A percentile compares a stretch with the other conserved stretches of the same genome.
Conservation (phyloP, 2,797 vertebrate genomes). For the Sibirionetta formosa region DNA sequence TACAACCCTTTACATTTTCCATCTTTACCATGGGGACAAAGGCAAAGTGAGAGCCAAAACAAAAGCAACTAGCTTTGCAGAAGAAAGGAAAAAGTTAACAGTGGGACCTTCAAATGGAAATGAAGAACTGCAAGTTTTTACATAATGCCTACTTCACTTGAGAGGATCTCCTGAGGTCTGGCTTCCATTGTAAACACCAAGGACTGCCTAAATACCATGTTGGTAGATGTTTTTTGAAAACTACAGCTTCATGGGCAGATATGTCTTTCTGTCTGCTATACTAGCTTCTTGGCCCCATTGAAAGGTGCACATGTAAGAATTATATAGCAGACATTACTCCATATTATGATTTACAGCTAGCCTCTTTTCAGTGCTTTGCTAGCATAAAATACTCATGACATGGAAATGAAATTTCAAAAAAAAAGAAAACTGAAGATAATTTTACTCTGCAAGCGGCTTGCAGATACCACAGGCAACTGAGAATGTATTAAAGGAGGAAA, state of each 20-base stretch:
- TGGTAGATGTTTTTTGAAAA: neutral
- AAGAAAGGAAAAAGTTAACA: neutral
- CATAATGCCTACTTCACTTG: neutral
- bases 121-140: neutral
- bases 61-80: neutral
- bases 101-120: neutral
- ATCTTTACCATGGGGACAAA: neutral
- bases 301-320: neutral
- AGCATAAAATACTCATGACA: neutral
- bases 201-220: fast-evolving
- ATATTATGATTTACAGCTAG: neutral
- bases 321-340: neutral
- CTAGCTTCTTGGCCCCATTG: neutral
- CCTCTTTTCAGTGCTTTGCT: neutral
- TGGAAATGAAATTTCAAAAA: too few relatives aligned
- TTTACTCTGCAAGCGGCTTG: neutral
- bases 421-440: neutral
- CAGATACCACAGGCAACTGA: neutral
- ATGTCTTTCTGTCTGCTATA: fast-evolving
- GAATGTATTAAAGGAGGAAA: neutral
- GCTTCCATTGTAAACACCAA: neutral
- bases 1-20: neutral
- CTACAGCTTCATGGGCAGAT: neutral
- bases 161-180: neutral
- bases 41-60: neutral